phyloP scores from a whole-genome alignment of 2,113 vertebrate species.

The Hippocampus abdominalis region DNA sequence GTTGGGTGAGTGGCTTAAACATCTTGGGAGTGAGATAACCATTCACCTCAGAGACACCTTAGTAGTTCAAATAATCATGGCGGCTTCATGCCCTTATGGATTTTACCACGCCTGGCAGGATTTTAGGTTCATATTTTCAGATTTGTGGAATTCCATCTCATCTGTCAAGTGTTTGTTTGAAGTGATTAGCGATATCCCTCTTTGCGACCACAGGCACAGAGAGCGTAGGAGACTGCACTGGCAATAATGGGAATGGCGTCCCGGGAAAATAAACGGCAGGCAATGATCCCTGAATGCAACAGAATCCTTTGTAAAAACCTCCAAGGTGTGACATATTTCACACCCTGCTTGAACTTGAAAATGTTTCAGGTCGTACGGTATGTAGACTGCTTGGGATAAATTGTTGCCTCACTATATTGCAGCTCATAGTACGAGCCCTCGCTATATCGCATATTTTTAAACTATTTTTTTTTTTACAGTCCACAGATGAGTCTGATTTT shows the following conservation, averaged over 20 bases:
- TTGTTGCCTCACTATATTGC: background rate
- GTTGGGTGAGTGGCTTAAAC: background rate
- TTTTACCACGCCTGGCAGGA: slow-evolving; percentile 21
- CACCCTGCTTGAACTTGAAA: slow-evolving; percentile 11
- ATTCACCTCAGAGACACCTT: background rate
- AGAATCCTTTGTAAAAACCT: slow-evolving; percentile 56
- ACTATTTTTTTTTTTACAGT: background rate
- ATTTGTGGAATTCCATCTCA: slow-evolving; percentile 53
- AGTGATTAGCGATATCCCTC: slow-evolving; percentile 65
- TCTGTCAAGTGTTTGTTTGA: slow-evolving; percentile 66
- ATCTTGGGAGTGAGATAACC: background rate
- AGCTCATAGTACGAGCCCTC: background rate
- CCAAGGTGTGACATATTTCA: slow-evolving; percentile 62
- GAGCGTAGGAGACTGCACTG: slow-evolving; percentile 46
- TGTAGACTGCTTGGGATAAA: background rate
- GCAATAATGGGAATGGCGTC: slow-evolving; percentile 51
- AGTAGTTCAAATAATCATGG: slow-evolving; percentile 16
- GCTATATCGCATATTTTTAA: background rate
- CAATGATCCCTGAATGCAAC: slow-evolving; percentile 60
- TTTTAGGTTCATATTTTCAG: slow-evolving; percentile 52
- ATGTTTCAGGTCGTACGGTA: slow-evolving; percentile 12
- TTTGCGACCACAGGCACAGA: slow-evolving; percentile 50
- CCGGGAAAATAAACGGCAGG: slow-evolving; percentile 72
- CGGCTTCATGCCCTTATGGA: slow-evolving; percentile 15
- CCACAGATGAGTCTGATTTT: background rate